phyloP scores from a whole-genome alignment of 2,888 invertebrate genomes.

The Tinea pellionella region DNA sequence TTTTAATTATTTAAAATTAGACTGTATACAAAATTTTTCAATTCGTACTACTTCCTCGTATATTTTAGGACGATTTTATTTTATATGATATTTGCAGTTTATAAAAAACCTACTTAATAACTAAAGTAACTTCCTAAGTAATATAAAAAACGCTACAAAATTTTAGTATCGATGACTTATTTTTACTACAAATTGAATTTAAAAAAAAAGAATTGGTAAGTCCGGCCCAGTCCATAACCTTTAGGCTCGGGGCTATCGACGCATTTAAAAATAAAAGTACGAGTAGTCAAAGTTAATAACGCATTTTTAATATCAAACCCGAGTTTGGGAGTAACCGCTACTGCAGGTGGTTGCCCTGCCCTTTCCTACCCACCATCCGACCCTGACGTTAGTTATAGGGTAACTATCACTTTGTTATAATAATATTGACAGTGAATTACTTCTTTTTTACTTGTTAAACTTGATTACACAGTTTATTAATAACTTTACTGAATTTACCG shows the following conservation, averaged over 20 bases:
- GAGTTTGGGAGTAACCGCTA: slow-evolving; percentile 42
- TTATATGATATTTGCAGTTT: no score
- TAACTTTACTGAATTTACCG: no score
- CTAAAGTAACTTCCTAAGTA: no score
- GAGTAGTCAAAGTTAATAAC: slow-evolving; percentile 58
- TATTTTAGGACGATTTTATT: no score
- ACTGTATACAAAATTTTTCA: no score
- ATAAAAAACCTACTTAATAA: no score
- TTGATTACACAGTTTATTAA: no score
- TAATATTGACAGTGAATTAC: background rate
- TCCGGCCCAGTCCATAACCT: slow-evolving; percentile 55
- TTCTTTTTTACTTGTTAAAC: background rate
- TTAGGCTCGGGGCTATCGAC: slow-evolving; percentile 60
- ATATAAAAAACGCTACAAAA: no score
- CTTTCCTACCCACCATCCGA: background rate
- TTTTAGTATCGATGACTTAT: no score
- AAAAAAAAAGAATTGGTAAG: slow-evolving; percentile 18
- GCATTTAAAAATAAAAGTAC: slow-evolving; percentile 65
- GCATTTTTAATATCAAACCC: slow-evolving; percentile 13
- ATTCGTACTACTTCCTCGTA: no score
- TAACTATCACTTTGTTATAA: background rate
- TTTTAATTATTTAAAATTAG: no score
- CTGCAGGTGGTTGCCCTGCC: slow-evolving; percentile 28
- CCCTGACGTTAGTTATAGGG: background rate
- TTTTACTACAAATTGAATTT: no score